Conservation (phyloP, 2,113 vertebrate genomes). For the Antennarius striatus region DNA sequence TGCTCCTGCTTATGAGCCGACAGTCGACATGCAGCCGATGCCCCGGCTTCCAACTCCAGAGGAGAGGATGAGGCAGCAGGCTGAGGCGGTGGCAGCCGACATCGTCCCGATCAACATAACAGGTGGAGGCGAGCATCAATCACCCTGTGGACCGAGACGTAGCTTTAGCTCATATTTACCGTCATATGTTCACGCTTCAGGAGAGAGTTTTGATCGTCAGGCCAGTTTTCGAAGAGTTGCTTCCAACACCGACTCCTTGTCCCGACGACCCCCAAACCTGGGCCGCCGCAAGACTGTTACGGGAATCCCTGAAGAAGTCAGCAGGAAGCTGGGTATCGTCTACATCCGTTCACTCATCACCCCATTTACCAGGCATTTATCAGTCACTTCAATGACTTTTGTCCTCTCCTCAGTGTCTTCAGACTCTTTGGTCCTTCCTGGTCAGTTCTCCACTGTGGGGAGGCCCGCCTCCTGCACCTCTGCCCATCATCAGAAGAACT, state of each 20-base stretch:
- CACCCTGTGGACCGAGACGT: not conserved
- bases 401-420: conserved; percentile 11
- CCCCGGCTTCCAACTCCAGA: conserved; percentile 92
- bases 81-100: conserved; percentile 84
- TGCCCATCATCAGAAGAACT: conserved; percentile 53
- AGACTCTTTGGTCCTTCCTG: conserved; percentile 73
- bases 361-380: conserved; percentile 7
- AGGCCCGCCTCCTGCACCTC: conserved; percentile 68
- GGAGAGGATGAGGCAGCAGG: conserved; percentile 91
- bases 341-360: conserved; percentile 65
- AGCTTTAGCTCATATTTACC: too few species aligned
- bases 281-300: conserved; percentile 90
- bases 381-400: not conserved
- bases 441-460: conserved; percentile 82
- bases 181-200: conserved; percentile 72
- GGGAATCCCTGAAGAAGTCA: conserved; percentile 86
- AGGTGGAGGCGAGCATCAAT: conserved; percentile 73
- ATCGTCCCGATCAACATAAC: conserved; percentile 95
- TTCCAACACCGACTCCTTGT: conserved; percentile 88
- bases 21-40: conserved; percentile 74
- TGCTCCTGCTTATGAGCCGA: conserved; percentile 64
- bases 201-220: conserved; percentile 96
- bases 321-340: conserved; percentile 85
- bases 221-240: conserved; percentile 90
- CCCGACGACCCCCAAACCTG: conserved; percentile 88